phyloP scores from a whole-genome alignment of 2,113 vertebrate genomes.

The Tricholaema leucomelas region DNA sequence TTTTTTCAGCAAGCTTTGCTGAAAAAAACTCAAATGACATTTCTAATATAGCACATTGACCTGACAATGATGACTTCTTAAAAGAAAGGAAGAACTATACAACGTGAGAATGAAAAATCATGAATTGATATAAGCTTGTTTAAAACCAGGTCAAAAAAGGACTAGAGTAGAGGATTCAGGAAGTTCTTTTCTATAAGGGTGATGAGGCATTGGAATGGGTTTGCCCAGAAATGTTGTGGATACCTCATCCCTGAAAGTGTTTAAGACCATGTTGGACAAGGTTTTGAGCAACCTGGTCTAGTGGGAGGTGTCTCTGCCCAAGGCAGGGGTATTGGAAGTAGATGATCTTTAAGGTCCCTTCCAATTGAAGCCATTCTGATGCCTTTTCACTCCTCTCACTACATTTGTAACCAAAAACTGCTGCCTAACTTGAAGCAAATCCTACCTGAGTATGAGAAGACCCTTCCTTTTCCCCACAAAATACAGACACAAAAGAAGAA shows the following conservation, averaged over 20 bases:
- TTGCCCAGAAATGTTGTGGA: too few species aligned
- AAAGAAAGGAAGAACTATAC: neutral
- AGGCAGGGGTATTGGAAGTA: too few species aligned
- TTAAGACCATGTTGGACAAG: too few species aligned
- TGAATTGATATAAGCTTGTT: neutral
- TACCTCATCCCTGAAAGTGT: too few species aligned
- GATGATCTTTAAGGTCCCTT: too few species aligned
- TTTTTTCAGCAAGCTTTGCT: neutral
- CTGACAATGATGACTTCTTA: constrained; percentile 8
- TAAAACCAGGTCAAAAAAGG: too few species aligned
- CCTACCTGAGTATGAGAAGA: neutral
- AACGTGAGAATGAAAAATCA: neutral
- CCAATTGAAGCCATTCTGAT: too few species aligned
- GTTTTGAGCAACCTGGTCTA: too few species aligned
- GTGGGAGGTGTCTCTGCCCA: too few species aligned
- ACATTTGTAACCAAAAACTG: neutral
- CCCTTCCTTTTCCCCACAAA: neutral
- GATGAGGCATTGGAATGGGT: too few species aligned
- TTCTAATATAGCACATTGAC: neutral
- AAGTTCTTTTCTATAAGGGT: too few species aligned
- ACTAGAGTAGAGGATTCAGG: too few species aligned
- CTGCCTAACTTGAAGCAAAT: neutral
- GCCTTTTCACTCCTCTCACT: neutral
- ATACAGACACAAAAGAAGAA: neutral
- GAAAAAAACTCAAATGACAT: constrained; percentile 25